These are phyloP conservation scores for Aphelinus atriplicis DNA, from an alignment of 1,140 invertebrate species.

Conservation along the genomic window DNA sequence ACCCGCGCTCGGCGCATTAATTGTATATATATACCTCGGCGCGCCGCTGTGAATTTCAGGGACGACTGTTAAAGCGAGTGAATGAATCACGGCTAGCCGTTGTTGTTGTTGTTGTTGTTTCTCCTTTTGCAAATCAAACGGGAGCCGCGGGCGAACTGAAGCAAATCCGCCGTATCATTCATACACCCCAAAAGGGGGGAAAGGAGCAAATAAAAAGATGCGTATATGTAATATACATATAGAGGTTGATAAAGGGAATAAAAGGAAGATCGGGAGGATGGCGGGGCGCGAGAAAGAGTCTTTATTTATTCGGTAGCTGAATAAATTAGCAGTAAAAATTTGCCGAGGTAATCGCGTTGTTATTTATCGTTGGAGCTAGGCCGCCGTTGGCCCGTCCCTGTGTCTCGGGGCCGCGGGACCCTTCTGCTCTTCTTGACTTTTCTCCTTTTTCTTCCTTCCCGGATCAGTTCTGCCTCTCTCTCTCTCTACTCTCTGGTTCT, in stretches of 20 bases:
- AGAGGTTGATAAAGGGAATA: conserved; percentile 5
- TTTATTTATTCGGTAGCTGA: conserved; percentile 49
- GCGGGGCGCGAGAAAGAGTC: background rate
- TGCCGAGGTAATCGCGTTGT: conserved; percentile 45
- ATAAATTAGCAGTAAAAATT: conserved; percentile 56
- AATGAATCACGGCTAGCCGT: too few relatives aligned
- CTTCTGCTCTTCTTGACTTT: background rate
- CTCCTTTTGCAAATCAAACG: too few relatives aligned
- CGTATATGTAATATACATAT: background rate
- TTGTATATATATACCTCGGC: too few relatives aligned
- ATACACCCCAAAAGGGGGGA: background rate
- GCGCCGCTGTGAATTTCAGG: too few relatives aligned
- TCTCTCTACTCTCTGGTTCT: background rate
- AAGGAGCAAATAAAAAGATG: conserved; percentile 3
- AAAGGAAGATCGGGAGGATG: background rate
- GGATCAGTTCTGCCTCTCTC: background rate
- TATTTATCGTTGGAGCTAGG: conserved; percentile 47
- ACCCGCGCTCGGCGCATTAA: too few relatives aligned
- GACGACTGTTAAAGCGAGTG: too few relatives aligned
- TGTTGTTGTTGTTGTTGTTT: too few relatives aligned
- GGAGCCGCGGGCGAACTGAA: too few relatives aligned
- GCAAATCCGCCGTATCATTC: too few relatives aligned
- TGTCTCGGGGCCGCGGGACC: too few relatives aligned
- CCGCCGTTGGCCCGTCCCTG: too few relatives aligned
- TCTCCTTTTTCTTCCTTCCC: background rate